Conservation (phyloP, 2,797 vertebrate genomes). For the Varecia variegata region DNA sequence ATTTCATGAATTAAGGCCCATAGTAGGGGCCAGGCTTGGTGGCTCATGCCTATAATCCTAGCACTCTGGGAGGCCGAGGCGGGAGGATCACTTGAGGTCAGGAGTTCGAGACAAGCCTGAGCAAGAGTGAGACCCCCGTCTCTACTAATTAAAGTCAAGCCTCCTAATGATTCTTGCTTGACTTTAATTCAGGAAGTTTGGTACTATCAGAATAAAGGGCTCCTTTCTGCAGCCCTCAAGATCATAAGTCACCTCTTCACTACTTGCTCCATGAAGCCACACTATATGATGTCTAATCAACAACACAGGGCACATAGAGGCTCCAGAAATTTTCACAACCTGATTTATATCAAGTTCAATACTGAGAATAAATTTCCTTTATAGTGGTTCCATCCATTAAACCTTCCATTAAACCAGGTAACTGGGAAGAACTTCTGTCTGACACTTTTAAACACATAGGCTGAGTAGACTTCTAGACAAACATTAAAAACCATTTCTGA, state of each 20-base stretch:
- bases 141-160: too few species aligned
- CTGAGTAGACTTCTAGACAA: neutral
- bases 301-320: neutral
- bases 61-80: too few species aligned
- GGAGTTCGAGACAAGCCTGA: too few species aligned
- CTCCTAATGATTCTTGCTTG: neutral
- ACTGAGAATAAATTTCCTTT: neutral
- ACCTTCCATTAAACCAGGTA: neutral
- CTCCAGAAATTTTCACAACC: neutral
- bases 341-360: neutral
- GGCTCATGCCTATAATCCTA: too few species aligned
- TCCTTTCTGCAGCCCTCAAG: neutral
- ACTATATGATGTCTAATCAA: neutral
- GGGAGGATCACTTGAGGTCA: too few species aligned
- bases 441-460: neutral
- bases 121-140: too few species aligned
- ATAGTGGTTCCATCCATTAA: neutral
- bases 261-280: neutral
- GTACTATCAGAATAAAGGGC: neutral
- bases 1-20: neutral
- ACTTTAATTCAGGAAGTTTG: neutral
- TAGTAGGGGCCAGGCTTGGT: too few species aligned
- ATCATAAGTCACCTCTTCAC: neutral
- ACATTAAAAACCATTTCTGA: neutral
- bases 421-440: neutral